Base-by-base conservation (phyloP, 2,888 invertebrate species). In the Coelopa pilipes region DNA sequence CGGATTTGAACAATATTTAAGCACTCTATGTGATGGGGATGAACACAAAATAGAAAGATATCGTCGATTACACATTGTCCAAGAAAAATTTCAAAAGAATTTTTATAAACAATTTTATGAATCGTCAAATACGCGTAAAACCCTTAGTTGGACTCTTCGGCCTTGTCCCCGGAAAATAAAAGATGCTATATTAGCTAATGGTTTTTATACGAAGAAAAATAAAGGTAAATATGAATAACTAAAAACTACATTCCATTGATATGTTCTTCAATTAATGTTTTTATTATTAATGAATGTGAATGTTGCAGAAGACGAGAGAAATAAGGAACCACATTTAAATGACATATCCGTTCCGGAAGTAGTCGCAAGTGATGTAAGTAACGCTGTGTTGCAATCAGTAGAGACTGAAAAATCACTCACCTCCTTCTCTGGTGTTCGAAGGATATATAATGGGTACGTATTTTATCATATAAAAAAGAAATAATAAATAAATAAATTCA, bases 51-150 rank as follows among this genome's bases (percentile, higher is more conserved):
- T 60, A 15, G 21, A 70, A 19, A 57, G 17, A 57, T 59, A 34
- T 34, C 34, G 34, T 34, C 34, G 7, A 7, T 34, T 34, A 7
- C 34, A 17, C 13, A 59, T 0, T 17, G 2, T 63, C 9, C 60
- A 53, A 1, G 13, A 62, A 11, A 34, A 70, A 19, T 49, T 13
- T 13, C 62, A 62, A 9, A 1, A 34, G 7, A n/a, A 13, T 17
- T 70, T 62, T 63, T 70, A 70, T 34, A 70, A 53, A 13, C 17
- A 70, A 49, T 62, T 70, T 50, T 70, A 70, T 63, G 62, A 17
- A 50, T 12, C 13, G 3, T 50, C 50, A 12, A 21, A 15, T 4
- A 21, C 17, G 21, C 62, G 70, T 21, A 24, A 50, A 4, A 47
- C 15, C 17, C 50, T 62, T 2, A 70, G 53, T 50, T 70, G 62